Evolutionary conservation across 2,797 vertebrate species (phyloP).

Genomic region (Sphenopsis melanotis): DNA sequence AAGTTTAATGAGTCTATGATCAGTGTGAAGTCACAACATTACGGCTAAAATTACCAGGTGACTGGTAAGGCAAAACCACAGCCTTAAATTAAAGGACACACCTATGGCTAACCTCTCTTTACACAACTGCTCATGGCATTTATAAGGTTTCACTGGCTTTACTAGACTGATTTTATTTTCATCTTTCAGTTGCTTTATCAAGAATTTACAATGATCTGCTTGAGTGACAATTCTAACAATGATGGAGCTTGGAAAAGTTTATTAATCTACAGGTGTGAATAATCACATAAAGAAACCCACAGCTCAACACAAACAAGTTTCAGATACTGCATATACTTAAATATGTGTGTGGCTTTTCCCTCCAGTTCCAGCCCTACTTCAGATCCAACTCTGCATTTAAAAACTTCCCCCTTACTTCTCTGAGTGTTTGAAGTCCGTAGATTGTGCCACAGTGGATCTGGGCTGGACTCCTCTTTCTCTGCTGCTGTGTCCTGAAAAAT

Average conservation of each 20-base stretch:
- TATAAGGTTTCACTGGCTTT: not conserved
- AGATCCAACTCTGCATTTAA: not conserved
- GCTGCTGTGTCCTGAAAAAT: slow-evolving; percentile 27
- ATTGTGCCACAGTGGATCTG: slow-evolving; percentile 38
- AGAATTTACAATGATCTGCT: not conserved
- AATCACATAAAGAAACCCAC: accelerated
- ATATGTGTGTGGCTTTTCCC: not conserved
- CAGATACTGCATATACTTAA: not conserved
- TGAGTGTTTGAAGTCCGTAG: not conserved
- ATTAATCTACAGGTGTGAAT: not conserved
- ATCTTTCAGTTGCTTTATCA: not conserved
- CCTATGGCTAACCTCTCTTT: not conserved
- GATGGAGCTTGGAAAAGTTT: not conserved
- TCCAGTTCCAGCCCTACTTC: not conserved
- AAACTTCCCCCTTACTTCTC: slow-evolving; percentile 43
- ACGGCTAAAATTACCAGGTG: not conserved
- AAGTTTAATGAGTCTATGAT: too few species aligned
- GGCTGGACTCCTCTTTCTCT: not conserved
- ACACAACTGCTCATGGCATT: accelerated
- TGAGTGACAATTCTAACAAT: not conserved
- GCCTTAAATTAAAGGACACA: not conserved
- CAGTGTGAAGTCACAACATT: not conserved
- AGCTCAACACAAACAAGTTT: not conserved
- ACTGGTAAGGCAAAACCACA: not conserved
- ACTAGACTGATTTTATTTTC: not conserved